Percentiles rank a stretch among this genome's conserved stretches.
Evolutionary conservation across 2,888 invertebrate genomes (phyloP).

Genomic region (Pristionchus mayeri): DNA sequence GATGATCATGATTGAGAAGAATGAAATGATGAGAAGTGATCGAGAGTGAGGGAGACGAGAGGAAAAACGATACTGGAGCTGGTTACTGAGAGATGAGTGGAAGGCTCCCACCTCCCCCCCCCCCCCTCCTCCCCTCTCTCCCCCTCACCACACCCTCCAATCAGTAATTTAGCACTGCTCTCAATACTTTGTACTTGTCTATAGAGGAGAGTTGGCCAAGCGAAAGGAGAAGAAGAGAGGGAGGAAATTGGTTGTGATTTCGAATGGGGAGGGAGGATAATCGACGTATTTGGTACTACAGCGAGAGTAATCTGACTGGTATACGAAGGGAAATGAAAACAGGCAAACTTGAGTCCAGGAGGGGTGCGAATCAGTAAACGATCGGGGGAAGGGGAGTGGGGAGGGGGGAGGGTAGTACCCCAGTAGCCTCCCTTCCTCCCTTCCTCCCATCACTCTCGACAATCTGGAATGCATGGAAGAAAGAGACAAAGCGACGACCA

Average conservation of each 20-base stretch:
- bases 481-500: constrained; percentile 5
- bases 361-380: background rate
- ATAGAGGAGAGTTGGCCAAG: constrained; percentile 21
- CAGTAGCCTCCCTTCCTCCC: background rate
- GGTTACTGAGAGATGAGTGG: constrained; percentile 46
- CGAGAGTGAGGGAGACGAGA: constrained; percentile 30
- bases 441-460: constrained; percentile 10
- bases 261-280: background rate
- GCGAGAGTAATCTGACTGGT: constrained; percentile 27
- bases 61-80: constrained; percentile 40
- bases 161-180: constrained; percentile 23
- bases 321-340: background rate
- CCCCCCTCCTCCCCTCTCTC: background rate
- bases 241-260: constrained; percentile 34
- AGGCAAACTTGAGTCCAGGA: background rate
- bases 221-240: constrained; percentile 36
- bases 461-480: constrained; percentile 40
- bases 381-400: background rate
- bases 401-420: background rate
- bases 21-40: constrained; percentile 24
- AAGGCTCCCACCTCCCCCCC: background rate
- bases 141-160: constrained; percentile 2
- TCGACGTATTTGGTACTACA: constrained; percentile 29
- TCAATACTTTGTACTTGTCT: constrained; percentile 22
- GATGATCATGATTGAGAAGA: constrained; percentile 44